A percentile compares a stretch with the other conserved stretches of the same genome.
phyloP scores from a whole-genome alignment of 2,113 vertebrate species.

The Callorhinus ursinus region DNA sequence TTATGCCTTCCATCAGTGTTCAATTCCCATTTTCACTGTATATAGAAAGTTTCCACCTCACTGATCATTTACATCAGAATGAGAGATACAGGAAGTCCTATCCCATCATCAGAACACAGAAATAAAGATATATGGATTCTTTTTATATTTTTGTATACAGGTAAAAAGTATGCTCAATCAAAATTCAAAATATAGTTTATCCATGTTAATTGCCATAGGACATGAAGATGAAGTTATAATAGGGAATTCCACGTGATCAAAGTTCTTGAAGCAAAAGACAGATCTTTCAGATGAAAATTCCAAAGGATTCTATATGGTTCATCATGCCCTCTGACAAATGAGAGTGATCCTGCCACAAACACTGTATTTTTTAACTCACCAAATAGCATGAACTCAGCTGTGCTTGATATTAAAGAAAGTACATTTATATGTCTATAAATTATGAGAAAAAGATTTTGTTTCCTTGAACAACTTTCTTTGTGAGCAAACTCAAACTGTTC shows the following conservation, averaged over 20 bases:
- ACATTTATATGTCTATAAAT: neutral
- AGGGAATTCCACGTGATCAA: neutral
- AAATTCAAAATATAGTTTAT: neutral
- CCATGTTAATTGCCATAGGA: neutral
- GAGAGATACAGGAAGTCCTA: neutral
- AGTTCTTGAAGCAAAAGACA: neutral
- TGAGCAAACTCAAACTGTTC: neutral
- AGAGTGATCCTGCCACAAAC: neutral
- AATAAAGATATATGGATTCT: neutral
- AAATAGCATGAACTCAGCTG: neutral
- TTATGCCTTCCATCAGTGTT: neutral
- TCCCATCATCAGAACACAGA: neutral
- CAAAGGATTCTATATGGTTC: neutral
- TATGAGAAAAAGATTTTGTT: conserved; percentile 14
- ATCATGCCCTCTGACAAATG: neutral
- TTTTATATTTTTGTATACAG: neutral
- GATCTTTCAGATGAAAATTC: neutral
- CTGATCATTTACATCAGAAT: neutral
- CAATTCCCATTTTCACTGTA: conserved; percentile 1
- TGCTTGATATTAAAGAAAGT: neutral
- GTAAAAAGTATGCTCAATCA: neutral
- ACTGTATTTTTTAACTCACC: neutral
- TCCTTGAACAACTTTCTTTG: conserved; percentile 2
- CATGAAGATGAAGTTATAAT: neutral
- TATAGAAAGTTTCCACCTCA: neutral